phyloP scores from a whole-genome alignment of 2,888 invertebrate species.

The Cheilosia pagana region DNA sequence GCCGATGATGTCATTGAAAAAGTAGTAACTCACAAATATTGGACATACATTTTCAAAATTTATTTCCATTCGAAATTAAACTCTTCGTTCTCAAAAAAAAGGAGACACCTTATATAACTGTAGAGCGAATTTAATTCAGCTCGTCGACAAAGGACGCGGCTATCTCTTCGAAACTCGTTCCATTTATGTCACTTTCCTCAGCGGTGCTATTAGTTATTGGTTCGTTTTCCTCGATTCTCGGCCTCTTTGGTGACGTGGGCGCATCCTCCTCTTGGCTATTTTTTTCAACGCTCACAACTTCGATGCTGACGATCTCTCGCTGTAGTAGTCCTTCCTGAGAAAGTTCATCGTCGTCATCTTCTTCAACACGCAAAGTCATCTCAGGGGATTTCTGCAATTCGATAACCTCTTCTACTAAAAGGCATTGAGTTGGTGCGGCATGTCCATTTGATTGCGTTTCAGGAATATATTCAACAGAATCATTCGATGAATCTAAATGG shows the following conservation, averaged over 20 bases:
- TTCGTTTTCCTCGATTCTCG: slow-evolving; percentile 24
- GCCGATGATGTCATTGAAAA: no score
- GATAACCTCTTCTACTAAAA: not conserved
- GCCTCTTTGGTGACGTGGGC: slow-evolving; percentile 42
- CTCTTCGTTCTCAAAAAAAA: not conserved
- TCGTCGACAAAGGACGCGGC: slow-evolving; percentile 77
- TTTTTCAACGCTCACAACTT: not conserved
- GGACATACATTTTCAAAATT: not conserved
- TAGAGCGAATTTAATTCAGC: slow-evolving; percentile 63
- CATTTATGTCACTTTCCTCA: slow-evolving; percentile 31
- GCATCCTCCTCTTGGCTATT: not conserved
- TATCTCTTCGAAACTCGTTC: slow-evolving; percentile 72
- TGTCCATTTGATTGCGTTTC: not conserved
- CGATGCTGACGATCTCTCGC: not conserved
- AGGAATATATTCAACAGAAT: slow-evolving; percentile 58
- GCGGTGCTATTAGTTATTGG: not conserved
- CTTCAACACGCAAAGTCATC: slow-evolving; percentile 60
- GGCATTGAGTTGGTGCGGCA: not conserved
- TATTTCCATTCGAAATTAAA: slow-evolving; percentile 16
- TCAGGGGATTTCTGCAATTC: slow-evolving; percentile 58
- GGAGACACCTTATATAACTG: not conserved
- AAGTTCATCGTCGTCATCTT: slow-evolving; percentile 56
- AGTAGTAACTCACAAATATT: no score
- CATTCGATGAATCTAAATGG: slow-evolving; percentile 64
- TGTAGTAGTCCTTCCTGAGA: slow-evolving; percentile 1